Evolutionary conservation across 2,113 vertebrate species (phyloP).

Genomic region (Siniperca knerii): DNA sequence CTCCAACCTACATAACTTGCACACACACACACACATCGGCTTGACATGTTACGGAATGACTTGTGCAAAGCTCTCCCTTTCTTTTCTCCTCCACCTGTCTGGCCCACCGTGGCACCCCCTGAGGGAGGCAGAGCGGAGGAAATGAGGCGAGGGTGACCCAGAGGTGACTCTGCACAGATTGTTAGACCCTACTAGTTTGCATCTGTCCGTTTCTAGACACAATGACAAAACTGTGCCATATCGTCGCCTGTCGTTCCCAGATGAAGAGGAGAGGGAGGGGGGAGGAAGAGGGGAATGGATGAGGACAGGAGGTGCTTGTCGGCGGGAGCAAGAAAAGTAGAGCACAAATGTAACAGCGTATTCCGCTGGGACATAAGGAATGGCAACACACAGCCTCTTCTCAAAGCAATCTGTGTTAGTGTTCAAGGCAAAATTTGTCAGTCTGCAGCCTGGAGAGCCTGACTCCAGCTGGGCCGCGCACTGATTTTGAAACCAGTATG

Average conservation of each 20-base stretch:
- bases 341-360: slow-evolving; percentile 61
- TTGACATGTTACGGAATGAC: slow-evolving; percentile 14
- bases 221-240: slow-evolving; percentile 55
- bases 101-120: slow-evolving; percentile 13
- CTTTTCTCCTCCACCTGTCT: slow-evolving; percentile 48
- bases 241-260: background rate
- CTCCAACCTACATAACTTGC: background rate
- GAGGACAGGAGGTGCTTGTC: slow-evolving; percentile 50
- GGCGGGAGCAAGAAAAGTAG: slow-evolving; percentile 55
- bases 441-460: slow-evolving; percentile 55
- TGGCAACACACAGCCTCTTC: slow-evolving; percentile 62
- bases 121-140: slow-evolving; percentile 47
- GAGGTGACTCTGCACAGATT: slow-evolving; percentile 68
- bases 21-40: slow-evolving; percentile 31
- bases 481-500: slow-evolving; percentile 69
- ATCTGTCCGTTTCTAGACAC: slow-evolving; percentile 68
- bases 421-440: slow-evolving; percentile 72
- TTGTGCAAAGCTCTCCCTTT: slow-evolving; percentile 33
- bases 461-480: slow-evolving; percentile 64
- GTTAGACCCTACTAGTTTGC: slow-evolving; percentile 64
- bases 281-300: background rate
- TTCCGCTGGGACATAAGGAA: slow-evolving; percentile 56
- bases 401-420: slow-evolving; percentile 61
- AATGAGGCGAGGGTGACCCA: slow-evolving; percentile 59
- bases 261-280: slow-evolving; percentile 39